Evolutionary conservation across 2,888 invertebrate species (phyloP), one percentile per base, ranked within the genome.

Genomic region (Eulithis prunata): DNA sequence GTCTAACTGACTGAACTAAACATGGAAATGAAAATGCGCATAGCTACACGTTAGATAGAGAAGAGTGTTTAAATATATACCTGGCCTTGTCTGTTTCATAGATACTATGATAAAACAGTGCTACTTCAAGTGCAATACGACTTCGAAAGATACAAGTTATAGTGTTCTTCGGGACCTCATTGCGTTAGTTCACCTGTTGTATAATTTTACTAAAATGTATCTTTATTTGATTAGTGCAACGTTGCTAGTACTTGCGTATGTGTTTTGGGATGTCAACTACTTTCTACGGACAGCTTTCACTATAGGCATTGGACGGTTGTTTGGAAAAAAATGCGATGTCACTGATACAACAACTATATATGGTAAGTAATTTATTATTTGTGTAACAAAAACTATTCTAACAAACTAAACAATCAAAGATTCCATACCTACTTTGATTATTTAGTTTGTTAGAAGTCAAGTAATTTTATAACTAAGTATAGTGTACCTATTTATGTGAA

Each of bases 211-310:
- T 62, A 81, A 70, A 75, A 93, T 93, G 93, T 90, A 82, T 73
- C 89, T 89, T 7, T 90, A 82, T 73, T 89, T 89, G 75, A 73
- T 89, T 52, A 73, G 90, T 70, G 83, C 82, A 49, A 78, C 86
- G 1, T 72, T 91, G 38, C 76, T 95, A 62, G 90, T 93, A 10
- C 80, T 96, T 43, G 85, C 96, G 43, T 97, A 96, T 79, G 86
- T 96, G 14, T 93, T 96, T 63, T 96, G 96, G 91, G 97, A 97
- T 85, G 96, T 97, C 2, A 96, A 97, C 81, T 97, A 97, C 77
- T 97, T 97, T 78, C 80, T 97, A 36, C 94, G 97, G 73, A 94
- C 96, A 64, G 88, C 94, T n/a, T 94, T 95, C 71, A 96, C 96
- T 0, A 94, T 97, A n/a, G 93, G 94, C 14, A 93, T 94, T 75